phyloP scores from a whole-genome alignment of 2,113 vertebrate species.

The Pheucticus melanocephalus region DNA sequence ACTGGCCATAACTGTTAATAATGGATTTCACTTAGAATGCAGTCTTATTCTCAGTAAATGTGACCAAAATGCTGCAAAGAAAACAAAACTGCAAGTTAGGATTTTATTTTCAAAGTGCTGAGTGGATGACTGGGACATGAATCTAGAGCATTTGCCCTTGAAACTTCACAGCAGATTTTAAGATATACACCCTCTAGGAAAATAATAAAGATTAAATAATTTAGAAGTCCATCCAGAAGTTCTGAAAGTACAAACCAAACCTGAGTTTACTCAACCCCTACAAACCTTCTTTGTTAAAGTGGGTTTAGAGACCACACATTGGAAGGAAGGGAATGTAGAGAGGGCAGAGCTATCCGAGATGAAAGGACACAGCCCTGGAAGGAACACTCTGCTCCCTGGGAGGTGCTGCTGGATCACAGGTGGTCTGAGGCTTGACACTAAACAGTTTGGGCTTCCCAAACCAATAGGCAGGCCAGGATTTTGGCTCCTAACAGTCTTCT shows the following conservation, averaged over 20 bases:
- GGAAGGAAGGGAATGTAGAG: background rate
- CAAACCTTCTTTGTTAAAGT: background rate
- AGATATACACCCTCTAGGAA: background rate
- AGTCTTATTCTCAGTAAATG: background rate
- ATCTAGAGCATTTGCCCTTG: background rate
- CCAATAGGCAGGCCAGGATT: background rate
- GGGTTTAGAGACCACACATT: background rate
- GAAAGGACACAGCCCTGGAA: background rate
- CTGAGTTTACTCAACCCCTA: background rate
- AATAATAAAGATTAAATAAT: background rate
- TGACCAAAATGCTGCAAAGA: background rate
- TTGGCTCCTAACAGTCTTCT: background rate
- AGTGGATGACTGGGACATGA: background rate
- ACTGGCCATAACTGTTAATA: background rate
- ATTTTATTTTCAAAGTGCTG: background rate
- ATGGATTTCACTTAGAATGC: background rate
- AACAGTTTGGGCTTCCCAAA: background rate
- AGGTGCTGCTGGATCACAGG: background rate
- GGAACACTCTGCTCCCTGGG: background rate
- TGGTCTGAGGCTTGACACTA: background rate
- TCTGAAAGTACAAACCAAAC: background rate
- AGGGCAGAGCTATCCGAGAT: background rate
- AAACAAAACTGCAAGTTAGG: background rate
- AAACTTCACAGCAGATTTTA: background rate
- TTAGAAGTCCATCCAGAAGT: background rate